Evolutionary conservation across 2,888 invertebrate genomes (phyloP), one percentile per base, ranked within the genome.

Genomic region (Meandrusa payeni): DNA sequence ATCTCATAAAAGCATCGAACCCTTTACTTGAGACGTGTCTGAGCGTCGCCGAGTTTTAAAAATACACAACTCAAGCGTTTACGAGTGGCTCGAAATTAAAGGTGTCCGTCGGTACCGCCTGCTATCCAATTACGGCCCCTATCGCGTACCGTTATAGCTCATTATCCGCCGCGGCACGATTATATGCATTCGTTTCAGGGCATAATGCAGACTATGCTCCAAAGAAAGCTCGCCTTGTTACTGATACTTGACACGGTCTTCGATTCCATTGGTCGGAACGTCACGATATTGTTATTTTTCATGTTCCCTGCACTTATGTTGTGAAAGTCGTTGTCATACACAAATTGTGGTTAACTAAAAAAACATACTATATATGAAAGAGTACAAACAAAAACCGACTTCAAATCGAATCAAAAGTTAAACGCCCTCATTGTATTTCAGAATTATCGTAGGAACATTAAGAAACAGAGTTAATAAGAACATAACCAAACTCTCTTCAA

Each of bases 211-310:
- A 64, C 70, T 77, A 69, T 76, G 45, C 47, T 68, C 47, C 43
- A 69, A 82, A 78, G 80, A 83, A 78, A 76, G 82, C 75, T 60
- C 47, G 67, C 70, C 70, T 80, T 83, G 81, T 83, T 75, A 59
- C 69, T 76, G 82, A 81, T 64, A 85, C 82, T 83, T 73, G 83
- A 83, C 68, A 80, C 76, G 57, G 52, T 46, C 63, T 43, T 48
- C 26, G 67, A 66, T 54, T 69, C 59, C 82, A 69, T 72, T 79
- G 69, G 72, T 37, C 1, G 5, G 11, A 3, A 55, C 52, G 55
- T 15, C 46, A 60, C 60, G 60, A 36, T 10, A 49, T 46, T n/a
- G 15, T 15, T 15, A 3, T 15, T 15, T 15, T 15, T 15, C 4
- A 15, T 15, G 15, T 3, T 15, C 11, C 39, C 20, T n/a, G n/a